Base-by-base conservation (phyloP, 2,797 vertebrate genomes). In the Australoheros facetus region DNA sequence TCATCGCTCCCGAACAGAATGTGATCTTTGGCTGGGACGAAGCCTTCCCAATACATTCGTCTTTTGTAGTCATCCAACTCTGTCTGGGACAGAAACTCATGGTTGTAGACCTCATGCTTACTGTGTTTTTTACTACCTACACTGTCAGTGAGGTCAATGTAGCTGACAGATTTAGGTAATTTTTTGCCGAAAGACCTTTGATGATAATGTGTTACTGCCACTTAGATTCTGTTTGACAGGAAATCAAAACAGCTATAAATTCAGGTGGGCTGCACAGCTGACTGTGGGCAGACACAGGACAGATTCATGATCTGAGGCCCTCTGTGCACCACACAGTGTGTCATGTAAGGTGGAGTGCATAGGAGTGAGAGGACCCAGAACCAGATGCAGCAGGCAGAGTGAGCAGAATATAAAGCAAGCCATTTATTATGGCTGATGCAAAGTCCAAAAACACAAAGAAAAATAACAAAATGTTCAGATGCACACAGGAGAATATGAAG, bases 1-100 rank as follows among this genome's bases (percentile, higher is more conserved):
- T 32, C 64, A 58, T 85, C 59, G 77, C 75, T 84, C 51, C 60
- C 56, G 77, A 84, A 79, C 21, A 7, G 73, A 86, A 86, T 75
- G 62, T 32, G 62, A 87, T 87, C 54, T 82, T 56, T 80, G 71
- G 77, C 53, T 19, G 59, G 77, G 84, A 82, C 48, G 69, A 81
- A 60, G 62, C 64, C 48, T 90, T 88, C 77, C 83, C 84, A 80
- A 84, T 88, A 75, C 69, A 76, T 87, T 91, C 73, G 78, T 87
- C 75, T 86, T 88, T 90, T 85, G 82, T 89, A 73, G 80, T 87
- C 71, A 82, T 90, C 80, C 86, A 73, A 85, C 42, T 78, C 56
- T 85, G 85, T 85, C 86, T 82, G 79, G 82, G 21, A 16, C 78
- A 88, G 80, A 91, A 85, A 91, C 90, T 94, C 82, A 83, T 56